Base-by-base conservation (phyloP, 2,113 vertebrate genomes). In the Casuarius casuarius region DNA sequence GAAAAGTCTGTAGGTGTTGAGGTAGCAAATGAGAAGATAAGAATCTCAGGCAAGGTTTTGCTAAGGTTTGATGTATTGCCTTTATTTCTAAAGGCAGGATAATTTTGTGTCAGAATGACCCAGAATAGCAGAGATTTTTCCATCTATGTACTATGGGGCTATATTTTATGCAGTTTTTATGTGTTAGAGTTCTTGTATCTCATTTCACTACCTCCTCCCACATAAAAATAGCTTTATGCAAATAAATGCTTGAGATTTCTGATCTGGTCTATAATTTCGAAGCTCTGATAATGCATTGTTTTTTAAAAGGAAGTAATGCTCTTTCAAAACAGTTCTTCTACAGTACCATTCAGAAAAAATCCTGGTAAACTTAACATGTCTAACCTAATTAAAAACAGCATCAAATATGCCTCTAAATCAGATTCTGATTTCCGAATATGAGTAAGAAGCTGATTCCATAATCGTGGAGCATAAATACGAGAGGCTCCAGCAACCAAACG, bases 61-160 rank as follows among this genome's bases (percentile, higher is more conserved):
- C 87, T 87, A 77, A 70, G 58, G 46, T 90, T 94, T 95, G 91
- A 94, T 94, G 33, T 85, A 89, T 48, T 80, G 5, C 44, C 42
- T 91, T 79, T 86, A 71, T 92, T 95, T 92, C 74, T 85, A 94
- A 96, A 91, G 81, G 28, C 74, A 80, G 52, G 58, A 2, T 92
- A 87, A 94, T 95, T 95, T 96, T 79, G 82, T 95, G 96, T 96
- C 96, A 96, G 81, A 92, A 97, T 92, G 94, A 97, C 96, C 95
- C 87, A 95, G 94, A 91, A 94, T 76, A 85, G 81, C 40, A 73
- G 87, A 89, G 33, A 46, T 74, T 94, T 95, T 94, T 92, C 95
- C 93, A 92, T 94, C 66, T 91, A 26, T 87, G 86, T 78, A 68
- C 51, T 63, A 62, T 74, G 35, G 38, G 44, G 29, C 66, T 63